Conservation (phyloP, 2,888 invertebrate species). For the Leucophora obtusa region DNA sequence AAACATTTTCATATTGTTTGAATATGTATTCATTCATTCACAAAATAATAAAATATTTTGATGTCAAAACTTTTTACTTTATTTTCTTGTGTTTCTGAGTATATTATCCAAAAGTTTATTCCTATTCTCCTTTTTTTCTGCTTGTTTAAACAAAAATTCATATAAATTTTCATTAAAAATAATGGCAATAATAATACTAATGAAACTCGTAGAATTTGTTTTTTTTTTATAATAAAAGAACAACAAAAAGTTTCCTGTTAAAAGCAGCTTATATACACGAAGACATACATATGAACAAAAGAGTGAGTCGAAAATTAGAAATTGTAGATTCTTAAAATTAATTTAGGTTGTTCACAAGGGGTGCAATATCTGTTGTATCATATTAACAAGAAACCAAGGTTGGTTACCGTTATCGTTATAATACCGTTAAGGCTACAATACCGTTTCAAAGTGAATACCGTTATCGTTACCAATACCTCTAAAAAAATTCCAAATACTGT, state of each 20-base stretch:
- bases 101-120: not conserved
- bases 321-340: no score
- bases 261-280: not conserved
- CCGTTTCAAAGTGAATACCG: no score
- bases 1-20: not conserved
- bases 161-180: slow-evolving; percentile 44
- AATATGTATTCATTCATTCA: not conserved
- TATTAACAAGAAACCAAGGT: no score
- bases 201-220: slow-evolving; percentile 38
- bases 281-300: no score
- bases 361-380: no score
- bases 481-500: no score
- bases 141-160: slow-evolving; percentile 2
- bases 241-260: not conserved
- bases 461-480: no score
- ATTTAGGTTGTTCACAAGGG: no score
- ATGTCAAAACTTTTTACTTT: not conserved
- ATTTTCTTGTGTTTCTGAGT: not conserved
- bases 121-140: not conserved
- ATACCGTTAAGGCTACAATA: no score
- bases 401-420: no score
- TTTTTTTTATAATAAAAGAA: not conserved
- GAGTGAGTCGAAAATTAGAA: no score
- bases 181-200: slow-evolving; percentile 22
- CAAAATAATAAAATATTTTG: not conserved